phyloP scores from a whole-genome alignment of 2,888 invertebrate genomes.

The Drosophila fulvimacula region DNA sequence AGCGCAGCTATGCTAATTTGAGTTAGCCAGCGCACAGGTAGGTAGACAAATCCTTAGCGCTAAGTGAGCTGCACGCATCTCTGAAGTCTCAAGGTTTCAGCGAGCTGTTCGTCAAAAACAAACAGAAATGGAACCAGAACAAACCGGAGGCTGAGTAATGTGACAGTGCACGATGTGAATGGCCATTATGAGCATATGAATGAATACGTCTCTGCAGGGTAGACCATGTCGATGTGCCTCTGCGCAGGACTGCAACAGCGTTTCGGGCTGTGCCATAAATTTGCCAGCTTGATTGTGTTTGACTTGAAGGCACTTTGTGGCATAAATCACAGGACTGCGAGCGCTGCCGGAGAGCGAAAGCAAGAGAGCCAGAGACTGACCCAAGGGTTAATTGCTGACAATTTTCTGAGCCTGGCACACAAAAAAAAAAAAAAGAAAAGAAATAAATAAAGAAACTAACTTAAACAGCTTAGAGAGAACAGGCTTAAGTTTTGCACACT shows the following conservation, averaged over 20 bases:
- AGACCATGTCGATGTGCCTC: slow-evolving; percentile 32
- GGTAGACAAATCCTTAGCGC: slow-evolving; percentile 25
- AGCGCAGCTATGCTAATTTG: slow-evolving; percentile 42
- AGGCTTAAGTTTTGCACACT: slow-evolving; percentile 53
- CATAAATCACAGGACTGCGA: slow-evolving; percentile 71
- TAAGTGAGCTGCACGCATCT: slow-evolving; percentile 12
- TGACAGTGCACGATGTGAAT: slow-evolving; percentile 53
- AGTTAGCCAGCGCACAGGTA: slow-evolving; percentile 24
- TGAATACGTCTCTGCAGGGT: slow-evolving; percentile 39
- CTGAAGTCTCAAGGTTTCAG: slow-evolving; percentile 3
- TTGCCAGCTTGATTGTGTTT: slow-evolving; percentile 68
- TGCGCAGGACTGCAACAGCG: slow-evolving; percentile 15
- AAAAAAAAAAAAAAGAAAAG: background rate
- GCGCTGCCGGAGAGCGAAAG: slow-evolving; percentile 31
- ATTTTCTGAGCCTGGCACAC: slow-evolving; percentile 53
- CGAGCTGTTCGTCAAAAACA: slow-evolving; percentile 36
- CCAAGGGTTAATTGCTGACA: slow-evolving; percentile 77
- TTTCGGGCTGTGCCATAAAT: slow-evolving; percentile 46
- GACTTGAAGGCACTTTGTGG: slow-evolving; percentile 69
- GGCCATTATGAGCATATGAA: slow-evolving; percentile 46
- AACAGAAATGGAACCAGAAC: slow-evolving; percentile 37
- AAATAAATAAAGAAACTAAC: slow-evolving; percentile 3
- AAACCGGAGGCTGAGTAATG: slow-evolving; percentile 49
- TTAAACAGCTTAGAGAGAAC: slow-evolving; percentile 46
- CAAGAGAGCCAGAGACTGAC: slow-evolving; percentile 46